Evolutionary conservation across 2,888 invertebrate species (phyloP).

Genomic region (Conops quadrifasciatus): DNA sequence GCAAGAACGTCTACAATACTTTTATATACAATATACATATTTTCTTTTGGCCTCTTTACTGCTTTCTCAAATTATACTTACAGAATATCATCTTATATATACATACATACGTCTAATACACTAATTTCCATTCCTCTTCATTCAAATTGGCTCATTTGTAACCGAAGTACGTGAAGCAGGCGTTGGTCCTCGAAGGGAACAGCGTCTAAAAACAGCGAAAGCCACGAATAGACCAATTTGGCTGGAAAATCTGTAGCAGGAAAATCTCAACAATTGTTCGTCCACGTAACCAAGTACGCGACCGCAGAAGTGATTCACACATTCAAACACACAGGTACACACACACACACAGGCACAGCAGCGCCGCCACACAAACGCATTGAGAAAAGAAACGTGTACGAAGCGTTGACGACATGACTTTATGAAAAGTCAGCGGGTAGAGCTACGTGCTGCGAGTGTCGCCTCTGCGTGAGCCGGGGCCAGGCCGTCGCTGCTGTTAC

Average conservation of each 20-base stretch:
- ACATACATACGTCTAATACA: background rate
- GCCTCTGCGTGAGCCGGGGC: background rate
- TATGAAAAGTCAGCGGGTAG: too few species aligned
- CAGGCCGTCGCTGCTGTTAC: background rate
- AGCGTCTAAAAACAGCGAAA: background rate
- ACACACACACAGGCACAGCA: background rate
- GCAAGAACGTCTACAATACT: too few species aligned
- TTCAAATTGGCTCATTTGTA: constrained; percentile 27
- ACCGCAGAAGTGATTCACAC: background rate
- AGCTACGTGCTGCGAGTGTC: too few species aligned
- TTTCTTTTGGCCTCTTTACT: too few species aligned
- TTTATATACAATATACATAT: too few species aligned
- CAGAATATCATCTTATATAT: too few species aligned
- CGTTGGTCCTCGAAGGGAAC: background rate
- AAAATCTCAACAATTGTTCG: constrained; percentile 24
- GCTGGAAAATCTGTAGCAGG: constrained; percentile 19
- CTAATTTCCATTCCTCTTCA: constrained; percentile 20
- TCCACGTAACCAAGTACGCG: constrained; percentile 21
- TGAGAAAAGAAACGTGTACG: too few species aligned
- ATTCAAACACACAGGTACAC: background rate
- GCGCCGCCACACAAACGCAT: background rate
- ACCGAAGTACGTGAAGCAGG: constrained; percentile 20
- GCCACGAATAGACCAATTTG: background rate
- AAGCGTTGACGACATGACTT: too few species aligned
- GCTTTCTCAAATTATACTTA: too few species aligned